Evolutionary conservation across 2,797 vertebrate genomes (phyloP).

Genomic region (Chiloscyllium punctatum): DNA sequence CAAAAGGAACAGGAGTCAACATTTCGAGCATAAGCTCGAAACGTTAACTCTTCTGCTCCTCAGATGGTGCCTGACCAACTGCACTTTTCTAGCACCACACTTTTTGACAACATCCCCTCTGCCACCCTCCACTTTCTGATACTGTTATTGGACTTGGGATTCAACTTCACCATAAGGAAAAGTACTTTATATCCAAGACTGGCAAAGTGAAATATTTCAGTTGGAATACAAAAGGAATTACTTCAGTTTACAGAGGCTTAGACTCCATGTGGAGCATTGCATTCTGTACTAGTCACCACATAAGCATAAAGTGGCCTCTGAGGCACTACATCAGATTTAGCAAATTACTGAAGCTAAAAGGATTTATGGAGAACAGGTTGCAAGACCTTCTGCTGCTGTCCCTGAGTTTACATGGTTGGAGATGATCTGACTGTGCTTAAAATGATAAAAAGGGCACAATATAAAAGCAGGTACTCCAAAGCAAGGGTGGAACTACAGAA

Average conservation of each 20-base stretch:
- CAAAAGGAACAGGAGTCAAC: too few relatives aligned
- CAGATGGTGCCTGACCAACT: too few relatives aligned
- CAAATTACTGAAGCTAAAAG: not conserved
- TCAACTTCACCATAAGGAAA: not conserved
- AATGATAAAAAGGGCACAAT: not conserved
- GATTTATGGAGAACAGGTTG: not conserved
- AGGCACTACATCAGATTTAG: not conserved
- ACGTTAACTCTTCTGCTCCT: too few relatives aligned
- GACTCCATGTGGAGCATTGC: not conserved
- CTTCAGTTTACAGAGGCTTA: not conserved
- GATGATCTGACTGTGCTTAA: not conserved
- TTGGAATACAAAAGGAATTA: too few relatives aligned
- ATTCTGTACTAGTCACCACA: not conserved
- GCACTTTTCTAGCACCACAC: too few relatives aligned
- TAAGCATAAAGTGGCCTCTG: not conserved
- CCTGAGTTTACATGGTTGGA: not conserved
- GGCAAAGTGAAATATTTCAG: not conserved
- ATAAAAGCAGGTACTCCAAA: not conserved
- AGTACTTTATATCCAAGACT: not conserved
- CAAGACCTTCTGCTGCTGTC: not conserved
- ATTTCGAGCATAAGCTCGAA: too few relatives aligned
- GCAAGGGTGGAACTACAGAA: not conserved
- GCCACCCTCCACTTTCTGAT: not conserved
- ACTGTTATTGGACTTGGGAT: not conserved
- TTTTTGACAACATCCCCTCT: too few relatives aligned